Conservation (phyloP, 2,113 vertebrate genomes). For the Budorcas taxicolor region DNA sequence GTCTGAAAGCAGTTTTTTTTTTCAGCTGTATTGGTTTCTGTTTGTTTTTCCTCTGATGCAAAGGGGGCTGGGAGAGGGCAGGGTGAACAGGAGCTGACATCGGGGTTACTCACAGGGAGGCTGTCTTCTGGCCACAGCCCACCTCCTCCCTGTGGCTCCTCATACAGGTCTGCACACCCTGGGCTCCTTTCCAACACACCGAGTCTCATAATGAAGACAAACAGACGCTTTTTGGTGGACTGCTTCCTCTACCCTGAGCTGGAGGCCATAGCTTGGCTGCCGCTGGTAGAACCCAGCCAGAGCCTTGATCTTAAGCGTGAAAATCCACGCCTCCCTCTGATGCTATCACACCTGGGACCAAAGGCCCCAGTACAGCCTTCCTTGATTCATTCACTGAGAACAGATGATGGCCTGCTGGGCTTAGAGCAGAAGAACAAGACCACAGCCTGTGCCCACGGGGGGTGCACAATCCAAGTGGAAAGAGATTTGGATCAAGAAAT, state of each 20-base stretch:
- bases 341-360: neutral
- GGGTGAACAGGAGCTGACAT: neutral
- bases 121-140: neutral
- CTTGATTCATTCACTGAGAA: neutral
- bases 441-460: neutral
- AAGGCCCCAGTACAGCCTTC: neutral
- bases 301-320: neutral
- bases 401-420: neutral
- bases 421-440: neutral
- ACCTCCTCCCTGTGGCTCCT: neutral
- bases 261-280: neutral
- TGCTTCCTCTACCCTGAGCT: neutral
- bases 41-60: neutral
- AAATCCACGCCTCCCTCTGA: neutral
- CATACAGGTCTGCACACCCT: fast-evolving
- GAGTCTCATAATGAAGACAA: neutral
- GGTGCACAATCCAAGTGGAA: neutral
- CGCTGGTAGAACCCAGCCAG: neutral
- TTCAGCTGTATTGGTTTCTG: neutral
- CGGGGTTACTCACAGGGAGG: fast-evolving
- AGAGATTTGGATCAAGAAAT: neutral
- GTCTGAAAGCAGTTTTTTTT: neutral
- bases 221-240: no score
- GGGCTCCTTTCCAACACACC: neutral
- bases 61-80: neutral